These are phyloP conservation scores for Platycercus adscitus DNA, from an alignment of 2,113 vertebrate genomes.

Conservation along the genomic window DNA sequence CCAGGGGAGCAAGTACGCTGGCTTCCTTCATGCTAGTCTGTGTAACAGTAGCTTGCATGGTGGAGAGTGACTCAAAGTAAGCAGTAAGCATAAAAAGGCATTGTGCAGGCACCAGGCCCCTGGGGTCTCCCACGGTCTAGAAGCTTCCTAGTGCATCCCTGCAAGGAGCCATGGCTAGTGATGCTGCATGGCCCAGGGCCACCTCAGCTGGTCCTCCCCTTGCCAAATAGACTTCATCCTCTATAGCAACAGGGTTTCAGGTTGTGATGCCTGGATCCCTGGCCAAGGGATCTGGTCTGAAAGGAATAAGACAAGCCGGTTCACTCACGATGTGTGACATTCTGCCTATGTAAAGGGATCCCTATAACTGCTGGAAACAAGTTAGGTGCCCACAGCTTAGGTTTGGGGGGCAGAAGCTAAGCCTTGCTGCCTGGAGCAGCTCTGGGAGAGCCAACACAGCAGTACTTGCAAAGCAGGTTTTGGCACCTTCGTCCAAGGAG, in stretches of 20 bases:
- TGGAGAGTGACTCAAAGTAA: not conserved
- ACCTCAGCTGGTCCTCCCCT: not conserved
- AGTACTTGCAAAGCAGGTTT: not conserved
- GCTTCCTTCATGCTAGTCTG: not conserved
- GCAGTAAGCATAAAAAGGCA: not conserved
- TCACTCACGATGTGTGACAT: not conserved
- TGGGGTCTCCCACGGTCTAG: not conserved
- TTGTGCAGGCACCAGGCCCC: not conserved
- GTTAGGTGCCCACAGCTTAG: not conserved
- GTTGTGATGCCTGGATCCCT: not conserved
- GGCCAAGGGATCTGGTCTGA: not conserved
- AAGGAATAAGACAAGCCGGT: not conserved
- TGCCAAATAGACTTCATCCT: not conserved
- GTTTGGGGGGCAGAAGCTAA: not conserved
- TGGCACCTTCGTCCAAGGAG: not conserved
- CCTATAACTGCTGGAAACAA: rapidly evolving
- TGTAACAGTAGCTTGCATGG: not conserved
- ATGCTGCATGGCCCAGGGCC: not conserved
- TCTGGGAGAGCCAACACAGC: not conserved
- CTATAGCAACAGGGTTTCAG: not conserved
- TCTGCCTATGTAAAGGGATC: not conserved
- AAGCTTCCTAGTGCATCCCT: not conserved
- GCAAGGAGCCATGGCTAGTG: rapidly evolving
- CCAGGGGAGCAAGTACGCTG: not conserved
- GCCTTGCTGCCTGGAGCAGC: not conserved